Evolutionary conservation across 2,797 vertebrate species (phyloP).

Genomic region (Lagorchestes hirsutus): DNA sequence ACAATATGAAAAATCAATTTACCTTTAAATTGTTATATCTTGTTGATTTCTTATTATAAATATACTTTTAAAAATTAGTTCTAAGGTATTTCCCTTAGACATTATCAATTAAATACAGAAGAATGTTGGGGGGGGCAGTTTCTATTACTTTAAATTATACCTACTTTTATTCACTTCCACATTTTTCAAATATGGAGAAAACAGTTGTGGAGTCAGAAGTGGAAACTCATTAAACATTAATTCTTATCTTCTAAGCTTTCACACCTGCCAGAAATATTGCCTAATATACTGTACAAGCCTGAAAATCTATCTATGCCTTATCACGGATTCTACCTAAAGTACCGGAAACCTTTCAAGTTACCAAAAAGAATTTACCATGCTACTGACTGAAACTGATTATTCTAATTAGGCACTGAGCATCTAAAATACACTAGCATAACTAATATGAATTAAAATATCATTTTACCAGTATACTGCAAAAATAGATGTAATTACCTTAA

Average conservation of each 20-base stretch:
- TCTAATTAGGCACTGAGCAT: constrained; percentile 13
- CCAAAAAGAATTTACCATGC: neutral
- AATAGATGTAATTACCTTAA: neutral
- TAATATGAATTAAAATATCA: neutral
- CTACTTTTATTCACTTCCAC: neutral
- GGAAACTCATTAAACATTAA: neutral
- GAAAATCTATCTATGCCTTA: neutral
- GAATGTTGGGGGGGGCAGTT: neutral
- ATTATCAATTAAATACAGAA: neutral
- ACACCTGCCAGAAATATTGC: neutral
- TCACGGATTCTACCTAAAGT: neutral
- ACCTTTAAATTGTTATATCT: neutral
- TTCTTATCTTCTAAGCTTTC: neutral
- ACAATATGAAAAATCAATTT: neutral
- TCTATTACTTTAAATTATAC: neutral
- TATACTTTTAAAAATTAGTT: neutral
- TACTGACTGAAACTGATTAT: neutral
- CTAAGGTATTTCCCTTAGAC: neutral
- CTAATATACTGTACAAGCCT: neutral
- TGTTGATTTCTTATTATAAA: neutral
- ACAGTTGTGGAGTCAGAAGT: neutral
- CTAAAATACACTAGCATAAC: constrained; percentile 23
- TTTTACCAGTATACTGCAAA: constrained; percentile 9
- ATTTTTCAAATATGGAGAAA: neutral
- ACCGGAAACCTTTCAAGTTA: no score